These are phyloP conservation scores for Penaeus japonicus DNA, from an alignment of 1,140 invertebrate genomes.

Conservation along the genomic window DNA sequence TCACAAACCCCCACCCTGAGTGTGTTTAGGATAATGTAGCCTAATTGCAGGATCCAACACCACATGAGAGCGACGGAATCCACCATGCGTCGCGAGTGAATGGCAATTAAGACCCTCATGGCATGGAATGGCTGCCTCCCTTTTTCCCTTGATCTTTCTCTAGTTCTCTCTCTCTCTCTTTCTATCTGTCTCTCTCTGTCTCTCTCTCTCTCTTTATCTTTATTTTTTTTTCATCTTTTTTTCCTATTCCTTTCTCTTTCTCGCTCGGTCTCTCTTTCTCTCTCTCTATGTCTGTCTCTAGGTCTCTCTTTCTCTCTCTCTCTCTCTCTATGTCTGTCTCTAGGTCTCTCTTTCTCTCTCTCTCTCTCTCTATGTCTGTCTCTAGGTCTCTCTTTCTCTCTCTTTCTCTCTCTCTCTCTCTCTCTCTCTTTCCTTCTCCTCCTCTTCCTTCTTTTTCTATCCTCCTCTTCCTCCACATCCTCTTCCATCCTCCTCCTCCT, in stretches of 20 bases:
- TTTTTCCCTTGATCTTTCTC: background rate
- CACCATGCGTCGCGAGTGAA: constrained; percentile 10
- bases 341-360: background rate
- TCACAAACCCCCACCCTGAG: background rate
- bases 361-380: background rate
- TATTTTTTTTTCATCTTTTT: no score
- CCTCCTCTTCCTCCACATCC: background rate
- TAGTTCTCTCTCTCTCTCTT: background rate
- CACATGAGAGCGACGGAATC: no score
- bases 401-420: background rate
- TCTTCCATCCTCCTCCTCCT: background rate
- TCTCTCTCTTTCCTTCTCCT: background rate
- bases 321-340: no score
- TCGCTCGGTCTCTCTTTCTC: no score
- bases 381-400: background rate
- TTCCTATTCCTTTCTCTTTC: no score
- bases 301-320: no score
- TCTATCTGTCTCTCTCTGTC: no score
- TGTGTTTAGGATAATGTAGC: background rate
- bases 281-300: no score
- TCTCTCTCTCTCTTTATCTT: no score
- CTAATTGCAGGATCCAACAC: background rate
- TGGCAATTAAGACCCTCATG: background rate
- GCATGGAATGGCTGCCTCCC: background rate
- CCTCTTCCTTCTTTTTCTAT: background rate